phyloP scores from a whole-genome alignment of 2,888 invertebrate genomes.

The Melieria omissa region DNA sequence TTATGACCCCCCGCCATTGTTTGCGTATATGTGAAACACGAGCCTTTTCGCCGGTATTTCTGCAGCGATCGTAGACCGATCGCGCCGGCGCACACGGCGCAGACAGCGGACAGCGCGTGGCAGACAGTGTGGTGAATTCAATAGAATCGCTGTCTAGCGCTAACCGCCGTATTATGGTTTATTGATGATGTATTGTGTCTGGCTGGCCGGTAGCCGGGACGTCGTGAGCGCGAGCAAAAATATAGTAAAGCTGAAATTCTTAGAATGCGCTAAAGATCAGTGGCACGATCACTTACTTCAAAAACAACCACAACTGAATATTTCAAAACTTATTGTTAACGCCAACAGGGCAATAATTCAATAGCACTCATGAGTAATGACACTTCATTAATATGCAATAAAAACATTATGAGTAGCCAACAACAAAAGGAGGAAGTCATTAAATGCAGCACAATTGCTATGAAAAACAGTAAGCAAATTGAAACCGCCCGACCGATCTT shows the following conservation, averaged over 20 bases:
- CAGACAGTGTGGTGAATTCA: slow-evolving; percentile 48
- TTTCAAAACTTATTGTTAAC: no score
- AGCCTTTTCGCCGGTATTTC: slow-evolving; percentile 32
- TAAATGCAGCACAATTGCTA: no score
- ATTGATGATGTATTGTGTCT: slow-evolving; percentile 60
- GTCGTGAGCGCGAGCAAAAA: slow-evolving; percentile 16
- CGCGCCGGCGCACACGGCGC: slow-evolving; percentile 8
- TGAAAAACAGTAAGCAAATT: slow-evolving; percentile 9
- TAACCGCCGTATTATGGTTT: slow-evolving; percentile 56
- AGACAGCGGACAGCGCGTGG: not conserved
- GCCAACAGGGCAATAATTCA: slow-evolving; percentile 28
- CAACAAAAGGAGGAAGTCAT: no score
- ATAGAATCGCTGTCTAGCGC: slow-evolving; percentile 56
- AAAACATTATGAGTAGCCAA: not conserved
- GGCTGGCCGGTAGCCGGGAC: not conserved
- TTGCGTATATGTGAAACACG: slow-evolving; percentile 44
- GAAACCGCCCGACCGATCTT: slow-evolving; percentile 18
- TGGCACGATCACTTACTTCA: no score
- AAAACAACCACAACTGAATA: no score
- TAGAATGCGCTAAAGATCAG: no score
- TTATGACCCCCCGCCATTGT: slow-evolving; percentile 64
- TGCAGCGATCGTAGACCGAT: slow-evolving; percentile 14
- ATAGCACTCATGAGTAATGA: slow-evolving; percentile 37
- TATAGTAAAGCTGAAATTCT: not conserved
- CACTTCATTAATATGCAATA: slow-evolving; percentile 36